Base-by-base conservation (phyloP, 1,140 invertebrate species). In the Orchestia grillus region DNA sequence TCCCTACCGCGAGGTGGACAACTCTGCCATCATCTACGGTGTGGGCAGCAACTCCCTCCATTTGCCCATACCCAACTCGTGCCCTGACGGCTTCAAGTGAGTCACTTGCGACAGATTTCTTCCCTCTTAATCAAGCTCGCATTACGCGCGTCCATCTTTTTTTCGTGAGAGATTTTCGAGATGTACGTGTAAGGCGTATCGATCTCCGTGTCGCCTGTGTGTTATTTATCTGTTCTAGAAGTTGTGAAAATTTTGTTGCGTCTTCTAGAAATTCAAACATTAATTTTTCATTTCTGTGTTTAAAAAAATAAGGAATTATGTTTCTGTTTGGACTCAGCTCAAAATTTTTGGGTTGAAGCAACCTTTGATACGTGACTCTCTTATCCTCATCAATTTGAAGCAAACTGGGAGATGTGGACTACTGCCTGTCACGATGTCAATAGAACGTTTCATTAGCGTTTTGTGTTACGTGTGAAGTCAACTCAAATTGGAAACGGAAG, bases 21-120 rank as follows among this genome's bases (percentile, higher is more conserved):
- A 99, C 6, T 99, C 99, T 41, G 99, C 99, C 90, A 99, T 99
- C 91, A 99, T 99, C 97, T 99, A 99, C 98, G 99, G 99, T 36
- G 99, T 99, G 15, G 99, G 99, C 6, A 99, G 98, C 97, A 98
- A 99, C 97, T 99, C 99, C 95, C 98, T 99, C 0, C 98, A 98
- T 97, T 98, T 99, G 57, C 99, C 99, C 0, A 98, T 99, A 95
- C 99, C 99, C 0, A 98, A 98, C 44, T 99, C 98, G 28, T 99
- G 99, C 97, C 99, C 99, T 0, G 98, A 99, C 96, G 98, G 98
- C 42, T 98, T 98, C 96, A 98, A 98, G 96, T 96, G 92, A 95
- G 96, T 95, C 41, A 28, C 92, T 77, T 15, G 62, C 6, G 19
- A 8, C 6, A 8, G 11, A 77, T 77, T 77, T 77, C 15, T 77